Evolutionary conservation across 2,888 invertebrate genomes (phyloP).

Genomic region (Clunio marinus): DNA sequence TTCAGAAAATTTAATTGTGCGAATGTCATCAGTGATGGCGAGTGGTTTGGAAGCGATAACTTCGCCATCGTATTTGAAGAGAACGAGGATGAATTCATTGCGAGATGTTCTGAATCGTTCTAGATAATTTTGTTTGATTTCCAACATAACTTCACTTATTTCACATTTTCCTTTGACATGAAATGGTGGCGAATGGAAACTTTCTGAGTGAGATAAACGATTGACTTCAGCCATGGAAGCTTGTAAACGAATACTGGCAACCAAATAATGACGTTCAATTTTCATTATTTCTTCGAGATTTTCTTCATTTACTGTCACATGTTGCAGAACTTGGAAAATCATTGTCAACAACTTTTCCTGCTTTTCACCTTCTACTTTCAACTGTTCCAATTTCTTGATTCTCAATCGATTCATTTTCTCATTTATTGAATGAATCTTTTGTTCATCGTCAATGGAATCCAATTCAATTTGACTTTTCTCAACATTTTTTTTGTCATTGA

Average conservation of each 20-base stretch:
- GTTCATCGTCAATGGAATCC: neutral
- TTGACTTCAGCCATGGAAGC: neutral
- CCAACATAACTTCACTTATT: constrained; percentile 17
- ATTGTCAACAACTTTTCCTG: constrained; percentile 10
- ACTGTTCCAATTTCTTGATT: neutral
- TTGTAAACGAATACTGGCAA: constrained; percentile 22
- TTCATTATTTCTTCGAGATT: constrained; percentile 2
- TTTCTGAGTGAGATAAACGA: neutral
- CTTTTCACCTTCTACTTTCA: neutral
- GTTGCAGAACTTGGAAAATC: neutral
- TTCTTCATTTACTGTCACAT: neutral
- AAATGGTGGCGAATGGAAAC: neutral
- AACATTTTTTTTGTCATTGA: neutral
- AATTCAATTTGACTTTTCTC: neutral
- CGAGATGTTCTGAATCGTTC: neutral
- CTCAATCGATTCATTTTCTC: neutral
- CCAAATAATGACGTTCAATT: constrained; percentile 35
- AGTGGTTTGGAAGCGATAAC: constrained; percentile 23
- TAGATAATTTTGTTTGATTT: constrained; percentile 22
- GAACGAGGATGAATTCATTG: constrained; percentile 5
- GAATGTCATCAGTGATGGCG: constrained; percentile 11
- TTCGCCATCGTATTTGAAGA: constrained; percentile 14
- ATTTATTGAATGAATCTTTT: neutral
- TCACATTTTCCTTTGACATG: neutral
- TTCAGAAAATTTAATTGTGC: neutral